These are phyloP conservation scores for Drosophila saltans DNA, from an alignment of 1,140 invertebrate species.

Conservation along the genomic window DNA sequence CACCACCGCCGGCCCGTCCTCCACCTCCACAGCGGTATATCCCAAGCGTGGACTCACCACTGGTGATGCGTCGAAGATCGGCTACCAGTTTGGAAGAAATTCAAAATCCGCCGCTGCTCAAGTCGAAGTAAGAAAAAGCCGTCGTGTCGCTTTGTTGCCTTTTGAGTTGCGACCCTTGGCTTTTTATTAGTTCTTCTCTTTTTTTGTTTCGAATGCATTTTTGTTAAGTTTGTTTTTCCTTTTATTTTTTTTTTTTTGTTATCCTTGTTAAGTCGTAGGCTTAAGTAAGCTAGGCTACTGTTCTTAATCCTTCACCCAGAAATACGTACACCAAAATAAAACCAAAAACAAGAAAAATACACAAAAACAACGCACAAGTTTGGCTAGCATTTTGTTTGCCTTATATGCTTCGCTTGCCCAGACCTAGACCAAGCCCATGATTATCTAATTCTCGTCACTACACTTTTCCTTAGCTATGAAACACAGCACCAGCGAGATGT, in stretches of 20 bases:
- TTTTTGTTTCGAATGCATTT: slow-evolving; percentile 68
- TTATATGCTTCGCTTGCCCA: slow-evolving; percentile 35
- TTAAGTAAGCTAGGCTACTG: slow-evolving; percentile 52
- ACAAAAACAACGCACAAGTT: slow-evolving; percentile 46
- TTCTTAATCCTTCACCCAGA: slow-evolving; percentile 40
- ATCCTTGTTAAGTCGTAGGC: slow-evolving; percentile 56
- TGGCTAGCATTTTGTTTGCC: slow-evolving; percentile 27
- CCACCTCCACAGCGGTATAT: slow-evolving; percentile 70
- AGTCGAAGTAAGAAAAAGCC: slow-evolving; percentile 68
- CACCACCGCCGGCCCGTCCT: slow-evolving; percentile 76
- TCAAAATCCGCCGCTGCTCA: slow-evolving; percentile 49
- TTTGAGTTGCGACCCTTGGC: slow-evolving; percentile 48
- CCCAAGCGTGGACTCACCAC: slow-evolving; percentile 69
- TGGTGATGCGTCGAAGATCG: slow-evolving; percentile 60
- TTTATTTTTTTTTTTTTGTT: slow-evolving; percentile 28
- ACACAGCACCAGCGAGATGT: slow-evolving; percentile 30
- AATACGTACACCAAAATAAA: slow-evolving; percentile 43
- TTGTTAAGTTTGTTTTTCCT: slow-evolving; percentile 61
- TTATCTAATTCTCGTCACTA: slow-evolving; percentile 73
- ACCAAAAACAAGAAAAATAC: slow-evolving; percentile 65
- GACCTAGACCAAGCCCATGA: slow-evolving; percentile 26
- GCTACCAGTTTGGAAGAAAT: slow-evolving; percentile 67
- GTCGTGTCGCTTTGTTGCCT: slow-evolving; percentile 40
- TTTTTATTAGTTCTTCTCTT: slow-evolving; percentile 44
- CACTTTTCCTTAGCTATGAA: slow-evolving; percentile 64